These are phyloP conservation scores for Anser cygnoides DNA, from an alignment of 2,113 vertebrate genomes.

Conservation along the genomic window DNA sequence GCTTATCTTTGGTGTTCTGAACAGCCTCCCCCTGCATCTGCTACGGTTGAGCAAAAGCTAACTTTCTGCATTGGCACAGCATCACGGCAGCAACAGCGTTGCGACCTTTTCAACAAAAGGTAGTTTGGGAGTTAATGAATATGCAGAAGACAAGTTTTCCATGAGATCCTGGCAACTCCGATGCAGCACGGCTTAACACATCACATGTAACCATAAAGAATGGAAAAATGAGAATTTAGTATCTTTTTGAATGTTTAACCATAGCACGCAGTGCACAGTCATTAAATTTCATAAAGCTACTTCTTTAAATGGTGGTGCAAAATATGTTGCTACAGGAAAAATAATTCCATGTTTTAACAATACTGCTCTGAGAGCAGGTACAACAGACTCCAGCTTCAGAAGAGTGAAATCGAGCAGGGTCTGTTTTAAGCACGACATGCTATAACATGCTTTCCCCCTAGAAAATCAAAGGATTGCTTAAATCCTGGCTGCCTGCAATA, in stretches of 20 bases:
- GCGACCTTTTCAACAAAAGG: background rate
- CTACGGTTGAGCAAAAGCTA: background rate
- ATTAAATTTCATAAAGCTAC: background rate
- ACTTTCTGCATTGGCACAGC: background rate
- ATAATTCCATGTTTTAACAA: background rate
- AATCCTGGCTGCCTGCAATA: background rate
- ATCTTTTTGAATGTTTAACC: background rate
- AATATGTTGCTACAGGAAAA: background rate
- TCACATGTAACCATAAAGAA: rapidly evolving
- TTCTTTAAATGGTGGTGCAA: background rate
- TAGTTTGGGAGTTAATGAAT: background rate
- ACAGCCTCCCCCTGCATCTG: background rate
- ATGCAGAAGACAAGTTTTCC: background rate
- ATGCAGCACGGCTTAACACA: background rate
- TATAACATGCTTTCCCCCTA: rapidly evolving
- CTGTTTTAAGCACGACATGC: background rate
- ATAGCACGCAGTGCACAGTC: background rate
- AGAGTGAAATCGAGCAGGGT: background rate
- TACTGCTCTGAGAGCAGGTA: background rate
- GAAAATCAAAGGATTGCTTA: background rate
- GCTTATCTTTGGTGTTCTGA: background rate
- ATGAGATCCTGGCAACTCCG: background rate
- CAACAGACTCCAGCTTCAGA: background rate
- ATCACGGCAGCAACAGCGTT: rapidly evolving
- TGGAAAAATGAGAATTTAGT: background rate